Percentiles rank a stretch among this genome's conserved stretches.
Conservation (phyloP, 2,797 vertebrate species). For the Poeciliopsis turneri region DNA sequence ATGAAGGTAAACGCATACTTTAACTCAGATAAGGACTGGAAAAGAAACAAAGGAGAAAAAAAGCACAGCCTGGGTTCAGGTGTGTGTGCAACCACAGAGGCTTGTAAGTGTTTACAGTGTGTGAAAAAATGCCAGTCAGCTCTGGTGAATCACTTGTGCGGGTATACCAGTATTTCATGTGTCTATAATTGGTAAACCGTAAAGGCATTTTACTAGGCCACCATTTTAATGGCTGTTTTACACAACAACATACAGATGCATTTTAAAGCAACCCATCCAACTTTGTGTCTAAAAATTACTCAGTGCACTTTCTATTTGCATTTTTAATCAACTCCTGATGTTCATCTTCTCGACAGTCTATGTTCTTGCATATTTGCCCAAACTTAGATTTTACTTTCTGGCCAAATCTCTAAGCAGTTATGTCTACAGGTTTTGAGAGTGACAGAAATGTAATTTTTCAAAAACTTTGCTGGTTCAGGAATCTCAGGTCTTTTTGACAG, state of each 20-base stretch:
- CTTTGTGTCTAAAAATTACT: slow-evolving; percentile 14
- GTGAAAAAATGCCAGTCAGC: slow-evolving; percentile 69
- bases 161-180: slow-evolving; percentile 61
- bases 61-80: slow-evolving; percentile 52
- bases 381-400: slow-evolving; percentile 5
- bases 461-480: background rate
- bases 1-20: slow-evolving; percentile 23
- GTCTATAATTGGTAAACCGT: slow-evolving; percentile 69
- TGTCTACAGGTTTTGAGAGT: background rate
- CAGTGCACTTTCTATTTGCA: background rate
- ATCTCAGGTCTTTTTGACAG: background rate
- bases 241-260: slow-evolving; percentile 52
- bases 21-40: slow-evolving; percentile 37
- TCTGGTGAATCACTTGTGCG: slow-evolving; percentile 67
- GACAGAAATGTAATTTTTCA: background rate
- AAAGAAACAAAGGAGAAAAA: slow-evolving; percentile 47
- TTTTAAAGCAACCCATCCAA: slow-evolving; percentile 41
- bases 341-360: slow-evolving; percentile 2
- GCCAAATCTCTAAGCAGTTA: background rate
- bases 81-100: slow-evolving; percentile 64
- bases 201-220: slow-evolving; percentile 63
- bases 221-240: slow-evolving; percentile 71
- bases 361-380: background rate
- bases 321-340: slow-evolving; percentile 8
- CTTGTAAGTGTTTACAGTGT: slow-evolving; percentile 69